These are phyloP conservation scores for Apotomis turbidana DNA, from an alignment of 2,888 invertebrate genomes.

Conservation along the genomic window DNA sequence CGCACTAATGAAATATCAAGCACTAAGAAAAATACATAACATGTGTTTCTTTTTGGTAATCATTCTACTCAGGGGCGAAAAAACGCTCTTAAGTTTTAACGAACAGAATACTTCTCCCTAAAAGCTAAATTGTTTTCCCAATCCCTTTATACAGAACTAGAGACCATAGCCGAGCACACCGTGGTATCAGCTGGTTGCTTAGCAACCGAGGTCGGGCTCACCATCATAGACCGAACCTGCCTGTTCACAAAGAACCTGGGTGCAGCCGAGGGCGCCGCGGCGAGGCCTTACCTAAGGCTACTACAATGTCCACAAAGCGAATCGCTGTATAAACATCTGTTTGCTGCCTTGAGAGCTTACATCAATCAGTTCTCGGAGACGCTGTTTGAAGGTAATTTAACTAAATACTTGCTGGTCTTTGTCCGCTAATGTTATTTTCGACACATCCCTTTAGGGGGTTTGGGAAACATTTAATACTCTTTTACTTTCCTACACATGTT, in stretches of 20 bases:
- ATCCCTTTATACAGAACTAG: slow-evolving; percentile 61
- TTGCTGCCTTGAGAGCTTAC: slow-evolving; percentile 95
- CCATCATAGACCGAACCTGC: slow-evolving; percentile 93
- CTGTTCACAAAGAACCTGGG: slow-evolving; percentile 93
- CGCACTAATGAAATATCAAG: too few species aligned
- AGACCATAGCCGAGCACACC: slow-evolving; percentile 74
- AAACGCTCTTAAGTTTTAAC: too few species aligned
- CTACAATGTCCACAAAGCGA: slow-evolving; percentile 96
- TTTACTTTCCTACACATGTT: too few species aligned
- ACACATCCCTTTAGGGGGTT: too few species aligned
- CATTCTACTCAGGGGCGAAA: too few species aligned
- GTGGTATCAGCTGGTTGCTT: slow-evolving; percentile 82
- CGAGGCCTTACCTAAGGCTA: slow-evolving; percentile 93
- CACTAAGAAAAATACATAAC: too few species aligned
- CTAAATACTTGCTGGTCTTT: too few species aligned
- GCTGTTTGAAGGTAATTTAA: slow-evolving; percentile 88
- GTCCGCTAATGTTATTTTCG: too few species aligned
- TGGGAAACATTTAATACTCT: too few species aligned
- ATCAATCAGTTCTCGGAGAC: slow-evolving; percentile 94
- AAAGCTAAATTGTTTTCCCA: neutral
- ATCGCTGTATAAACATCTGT: slow-evolving; percentile 93
- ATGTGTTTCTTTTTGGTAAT: too few species aligned
- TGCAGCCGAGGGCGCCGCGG: slow-evolving; percentile 90
- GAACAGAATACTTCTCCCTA: too few species aligned
- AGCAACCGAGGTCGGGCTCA: slow-evolving; percentile 94